Base-by-base conservation (phyloP, 37 sponge, comb jelly and placozoan genomes). In the Ianthella basta region DNA sequence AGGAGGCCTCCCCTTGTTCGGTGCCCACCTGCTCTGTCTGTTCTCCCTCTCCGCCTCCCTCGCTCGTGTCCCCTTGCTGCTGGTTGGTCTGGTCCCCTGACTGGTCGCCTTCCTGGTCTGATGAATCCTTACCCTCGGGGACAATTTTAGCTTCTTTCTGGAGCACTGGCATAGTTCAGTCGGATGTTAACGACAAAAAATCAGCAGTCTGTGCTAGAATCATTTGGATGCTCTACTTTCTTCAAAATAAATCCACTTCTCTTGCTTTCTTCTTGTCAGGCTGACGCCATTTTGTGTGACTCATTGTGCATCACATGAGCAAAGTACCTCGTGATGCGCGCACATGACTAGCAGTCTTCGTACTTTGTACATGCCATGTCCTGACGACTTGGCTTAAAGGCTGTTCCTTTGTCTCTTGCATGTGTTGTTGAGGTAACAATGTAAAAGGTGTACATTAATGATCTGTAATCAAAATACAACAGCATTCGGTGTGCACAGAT, bases 201-300 rank as follows among this genome's bases (percentile, higher is more conserved):
- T 69, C 70, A 69, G 70, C 70, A 69, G 29, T 69, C 70, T 34
- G 70, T 69, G 70, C 70, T 69, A 69, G 70, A 69, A 69, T 69
- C 70, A 29, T 30, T 69, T 30, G 70, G 34, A 32, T 69, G 34
- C 70, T 69, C 70, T 35, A 69, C 70, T 69, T 18, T 18, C 29
- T 35, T 69, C 35, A 34, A 69, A 32, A 69, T 34, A 69, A 34
- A 69, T 34, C 29, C 27, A 16, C 70, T 69, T 69, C 10, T 69
- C 70, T 69, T 69, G 70, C 70, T 69, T 44, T 44, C 35, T 23
- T 69, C 70, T 69, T 29, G 33, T 69, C 70, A 69, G 70, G 35
- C 70, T 18, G 29, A 69, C 70, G 70, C 70, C 70, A 69, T 69
- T 69, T 69, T 69, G 18, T 35, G 3, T 13, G 70, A 69, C 35